Evolutionary conservation across 1,140 invertebrate genomes (phyloP).

Genomic region (Sarcophaga peregrina): DNA sequence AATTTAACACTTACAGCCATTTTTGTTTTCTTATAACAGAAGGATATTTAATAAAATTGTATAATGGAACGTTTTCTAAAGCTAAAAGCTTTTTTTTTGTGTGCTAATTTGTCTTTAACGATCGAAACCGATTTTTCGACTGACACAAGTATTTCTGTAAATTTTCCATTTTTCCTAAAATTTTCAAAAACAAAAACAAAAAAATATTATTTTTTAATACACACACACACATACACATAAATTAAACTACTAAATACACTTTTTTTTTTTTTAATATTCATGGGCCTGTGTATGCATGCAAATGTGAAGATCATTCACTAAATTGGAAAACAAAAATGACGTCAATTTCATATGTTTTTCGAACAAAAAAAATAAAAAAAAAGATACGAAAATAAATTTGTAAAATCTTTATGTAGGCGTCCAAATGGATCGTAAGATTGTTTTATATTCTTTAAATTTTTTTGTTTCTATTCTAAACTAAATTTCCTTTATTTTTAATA

Average conservation of each 20-base stretch:
- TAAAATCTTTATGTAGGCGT: slow-evolving; percentile 10
- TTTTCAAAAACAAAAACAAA: slow-evolving; percentile 28
- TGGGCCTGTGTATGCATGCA: background rate
- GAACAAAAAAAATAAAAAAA: background rate
- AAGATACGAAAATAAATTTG: background rate
- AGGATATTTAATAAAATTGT: slow-evolving; percentile 41
- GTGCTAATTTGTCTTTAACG: slow-evolving; percentile 36
- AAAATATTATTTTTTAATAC: too few species aligned
- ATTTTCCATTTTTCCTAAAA: slow-evolving; percentile 44
- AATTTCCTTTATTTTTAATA: background rate
- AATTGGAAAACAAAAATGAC: slow-evolving; percentile 23
- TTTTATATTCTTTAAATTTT: background rate
- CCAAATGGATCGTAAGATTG: background rate
- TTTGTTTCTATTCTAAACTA: background rate
- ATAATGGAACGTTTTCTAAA: slow-evolving; percentile 23
- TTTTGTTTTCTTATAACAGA: slow-evolving; percentile 39
- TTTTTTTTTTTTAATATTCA: background rate
- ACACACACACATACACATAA: slow-evolving; percentile 7
- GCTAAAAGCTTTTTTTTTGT: background rate
- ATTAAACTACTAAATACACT: background rate
- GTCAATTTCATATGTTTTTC: slow-evolving; percentile 6
- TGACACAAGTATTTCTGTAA: slow-evolving; percentile 26
- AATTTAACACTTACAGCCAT: slow-evolving; percentile 60
- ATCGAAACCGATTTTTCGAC: slow-evolving; percentile 28
- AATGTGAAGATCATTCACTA: background rate